Evolutionary conservation across 2,888 invertebrate species (phyloP), one percentile per base, ranked within the genome.

Genomic region (Pristionchus arcanus): DNA sequence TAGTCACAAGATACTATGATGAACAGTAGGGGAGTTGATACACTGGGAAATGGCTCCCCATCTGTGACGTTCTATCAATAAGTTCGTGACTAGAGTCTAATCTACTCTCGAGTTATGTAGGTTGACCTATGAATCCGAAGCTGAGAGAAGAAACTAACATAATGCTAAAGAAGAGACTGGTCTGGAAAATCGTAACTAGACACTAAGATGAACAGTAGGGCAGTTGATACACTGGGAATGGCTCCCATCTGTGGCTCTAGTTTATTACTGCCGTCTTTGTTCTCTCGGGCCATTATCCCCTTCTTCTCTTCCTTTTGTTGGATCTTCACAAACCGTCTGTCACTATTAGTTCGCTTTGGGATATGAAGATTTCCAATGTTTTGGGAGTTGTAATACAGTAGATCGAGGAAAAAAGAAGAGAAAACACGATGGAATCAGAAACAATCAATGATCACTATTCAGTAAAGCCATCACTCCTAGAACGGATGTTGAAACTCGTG

Each of bases 241-340:
- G 19, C 71, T 9, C 42, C 55, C 55, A 55, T 55, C 55, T 55
- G 55, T 55, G 55, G 55, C 55, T 21, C 55, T 3, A 3, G 55
- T 55, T 55, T 55, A 55, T 55, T 55, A 55, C 55, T 55, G 34
- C 71, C 71, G 34, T 71, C 71, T 28, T 71, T 71, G 71, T 71
- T 34, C 71, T n/a, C 13, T 4, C 71, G 11, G 28, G 2, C 34
- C 34, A 28, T 28, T 71, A 71, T 31, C 34, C 71, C 71, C 31
- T 71, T 71, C 31, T 34, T 71, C 28, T n/a, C 28, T 71, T 34
- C 25, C 15, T 25, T 5, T 71, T 31, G n/a, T 34, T 49, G 13
- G 42, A 11, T 49, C 42, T 28, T 15, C 34, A 15, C 34, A 11
- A n/a, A 71, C 71, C 28, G 34, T 71, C 31, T 31, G 71, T 71